Base-by-base conservation (phyloP, 2,797 vertebrate species). In the Clamator glandarius region DNA sequence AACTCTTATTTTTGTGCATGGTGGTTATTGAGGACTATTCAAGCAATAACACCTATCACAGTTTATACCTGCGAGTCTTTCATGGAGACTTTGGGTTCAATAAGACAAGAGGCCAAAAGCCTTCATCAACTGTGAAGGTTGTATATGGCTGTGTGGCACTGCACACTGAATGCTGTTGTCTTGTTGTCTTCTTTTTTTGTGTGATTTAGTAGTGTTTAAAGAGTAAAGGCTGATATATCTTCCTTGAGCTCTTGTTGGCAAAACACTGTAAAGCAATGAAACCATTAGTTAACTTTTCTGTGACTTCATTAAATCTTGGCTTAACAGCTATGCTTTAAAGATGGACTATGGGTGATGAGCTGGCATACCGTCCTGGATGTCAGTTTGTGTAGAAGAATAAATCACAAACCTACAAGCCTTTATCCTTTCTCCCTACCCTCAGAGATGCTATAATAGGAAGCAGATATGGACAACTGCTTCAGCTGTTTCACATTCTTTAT, bases 401-500 rank as follows among this genome's bases (percentile, higher is more conserved):
- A 74, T 80, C 64, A 85, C 44, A 70, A 59, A 58, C n/a, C 28
- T 81, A 11, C 46, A 51, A 62, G 35, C 52, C 20, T 70, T 54
- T 61, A 15, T n/a, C 58, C 35, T 18, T n/a, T 72, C 50, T 28
- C 28, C 26, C 28, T 63, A 2, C 50, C 15, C 51, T 89, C 57
- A 57, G 28, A 85, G 50, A 51, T 51, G n/a, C 29, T 75, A 3
- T 75, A 64, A 72, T 66, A 80, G 55, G 64, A 89, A 88, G n/a
- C 39, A 84, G 69, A 81, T 75, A 75, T 10, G 79, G 95, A 81
- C 94, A 94, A 41, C 73, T 92, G 79, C 85, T 91, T 94, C 91
- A 94, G 63, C 69, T 88, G 46, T 42, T 94, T 75, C 62, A 41
- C 62, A 20, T 89, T 68, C 51, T 84, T 84, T 73, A 54, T 92